These are phyloP conservation scores for Dendrolimus pini DNA, from an alignment of 2,888 invertebrate genomes.

Conservation along the genomic window DNA sequence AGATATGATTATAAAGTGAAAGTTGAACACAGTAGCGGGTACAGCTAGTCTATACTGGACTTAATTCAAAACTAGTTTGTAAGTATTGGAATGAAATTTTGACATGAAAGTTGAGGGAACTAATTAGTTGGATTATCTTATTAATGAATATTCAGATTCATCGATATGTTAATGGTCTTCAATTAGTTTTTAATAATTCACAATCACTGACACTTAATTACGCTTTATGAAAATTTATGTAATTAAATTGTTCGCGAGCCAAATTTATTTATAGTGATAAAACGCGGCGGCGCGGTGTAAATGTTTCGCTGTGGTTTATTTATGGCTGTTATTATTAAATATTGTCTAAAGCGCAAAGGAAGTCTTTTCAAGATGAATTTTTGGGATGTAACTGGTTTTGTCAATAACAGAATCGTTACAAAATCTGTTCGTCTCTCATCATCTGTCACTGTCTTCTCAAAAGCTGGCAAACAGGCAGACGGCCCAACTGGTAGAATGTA, in stretches of 20 bases:
- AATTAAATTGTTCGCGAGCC: neutral
- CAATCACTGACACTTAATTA: conserved; percentile 10
- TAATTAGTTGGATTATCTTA: conserved; percentile 13
- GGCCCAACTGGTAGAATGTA: no score
- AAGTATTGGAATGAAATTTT: neutral
- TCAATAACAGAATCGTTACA: no score
- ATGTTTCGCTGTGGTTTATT: neutral
- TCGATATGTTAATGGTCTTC: conserved; percentile 15
- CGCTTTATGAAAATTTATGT: conserved; percentile 3
- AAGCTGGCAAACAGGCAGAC: no score
- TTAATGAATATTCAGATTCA: conserved; percentile 12
- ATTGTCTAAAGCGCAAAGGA: neutral
- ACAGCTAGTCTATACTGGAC: no score
- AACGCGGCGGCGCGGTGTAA: neutral
- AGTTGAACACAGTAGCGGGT: no score
- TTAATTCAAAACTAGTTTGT: no score
- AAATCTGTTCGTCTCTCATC: no score
- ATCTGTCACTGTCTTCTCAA: no score
- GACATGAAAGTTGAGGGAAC: conserved; percentile 1
- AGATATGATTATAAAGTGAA: no score
- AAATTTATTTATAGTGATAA: conserved; percentile 2
- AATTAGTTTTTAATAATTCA: conserved; percentile 18
- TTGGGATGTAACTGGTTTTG: no score
- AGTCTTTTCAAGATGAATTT: neutral
- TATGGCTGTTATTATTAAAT: neutral